Base-by-base conservation (phyloP, 1,140 invertebrate species). In the Papilio aristodemus region DNA sequence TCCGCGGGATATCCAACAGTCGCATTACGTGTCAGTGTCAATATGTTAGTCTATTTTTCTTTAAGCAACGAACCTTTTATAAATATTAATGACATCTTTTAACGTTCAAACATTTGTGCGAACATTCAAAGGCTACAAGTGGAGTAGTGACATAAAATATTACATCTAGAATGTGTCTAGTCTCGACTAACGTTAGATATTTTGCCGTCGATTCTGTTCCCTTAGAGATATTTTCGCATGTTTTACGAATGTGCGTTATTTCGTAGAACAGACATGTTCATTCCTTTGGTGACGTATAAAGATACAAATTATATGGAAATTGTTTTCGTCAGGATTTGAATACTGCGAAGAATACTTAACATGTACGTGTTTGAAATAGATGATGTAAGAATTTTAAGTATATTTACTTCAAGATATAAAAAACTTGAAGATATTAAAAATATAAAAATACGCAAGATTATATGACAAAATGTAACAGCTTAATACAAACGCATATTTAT, bases 251-350 rank as follows among this genome's bases (percentile, higher is more conserved):
- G 41, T 25, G 25, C 19, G 38, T 25, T 46, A 64, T 66, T 66
- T 46, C 37, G 22, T 36, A 6, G 39, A 25, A 46, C 19, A 43
- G n/a, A 50, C 63, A 46, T 46, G 32, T 66, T 66, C 32, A 36
- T 66, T 60, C 32, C 58, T 60, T 32, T 38, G 22, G 19, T 50
- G 63, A 66, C 25, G 50, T 46, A 41, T 50, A 66, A 32, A 66
- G 25, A 66, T 66, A 66, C 63, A 43, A 37, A 60, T 60, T 60
- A 38, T 60, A 37, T 36, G 36, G 58, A 60, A 60, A 36, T 60
- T 60, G 58, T 60, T 60, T 32, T 37, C 27, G 58, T 60, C 58
- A 60, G 36, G 32, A 60, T 60, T 60, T 8, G 58, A 60, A 60
- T 60, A n/a, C 38, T 43, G 11, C 14, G 39, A 62, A 38, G 37